Conservation (phyloP, 2,797 vertebrate species). For the Dallia pectoralis region DNA sequence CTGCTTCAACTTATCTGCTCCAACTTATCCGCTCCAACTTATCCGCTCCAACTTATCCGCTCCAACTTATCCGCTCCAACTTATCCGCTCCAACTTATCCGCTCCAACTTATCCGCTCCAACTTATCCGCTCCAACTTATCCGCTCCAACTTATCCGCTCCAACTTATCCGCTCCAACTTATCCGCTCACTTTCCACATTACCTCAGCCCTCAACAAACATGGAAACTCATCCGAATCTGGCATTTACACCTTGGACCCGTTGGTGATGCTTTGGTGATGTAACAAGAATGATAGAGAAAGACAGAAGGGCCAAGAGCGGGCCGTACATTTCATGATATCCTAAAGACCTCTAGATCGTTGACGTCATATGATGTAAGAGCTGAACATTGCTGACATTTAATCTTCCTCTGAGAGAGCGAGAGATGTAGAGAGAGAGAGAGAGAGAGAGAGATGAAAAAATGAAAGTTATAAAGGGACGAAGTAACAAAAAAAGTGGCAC, state of each 20-base stretch:
- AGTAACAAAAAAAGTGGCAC: neutral
- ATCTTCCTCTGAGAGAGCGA: slow-evolving; percentile 6
- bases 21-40: slow-evolving; percentile 49
- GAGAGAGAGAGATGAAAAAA: neutral
- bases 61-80: slow-evolving; percentile 43
- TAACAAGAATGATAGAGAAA: neutral
- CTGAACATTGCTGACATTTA: slow-evolving; percentile 7
- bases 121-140: slow-evolving; percentile 53
- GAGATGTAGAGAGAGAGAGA: neutral
- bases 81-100: slow-evolving; percentile 55
- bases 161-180: too few relatives aligned
- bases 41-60: slow-evolving; percentile 53
- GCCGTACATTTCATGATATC: neutral
- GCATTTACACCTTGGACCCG: neutral
- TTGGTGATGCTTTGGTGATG: neutral
- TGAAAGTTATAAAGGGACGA: too few relatives aligned
- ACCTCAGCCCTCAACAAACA: neutral
- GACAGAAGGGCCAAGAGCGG: neutral
- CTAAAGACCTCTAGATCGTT: neutral
- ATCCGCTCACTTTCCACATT: slow-evolving; percentile 33
- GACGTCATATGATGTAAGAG: neutral
- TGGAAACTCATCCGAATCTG: neutral
- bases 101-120: slow-evolving; percentile 45
- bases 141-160: slow-evolving; percentile 48
- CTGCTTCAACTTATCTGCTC: slow-evolving; percentile 49